Evolutionary conservation across 2,113 vertebrate species (phyloP), one percentile per base, ranked within the genome.

Genomic region (Lutjanus erythropterus): DNA sequence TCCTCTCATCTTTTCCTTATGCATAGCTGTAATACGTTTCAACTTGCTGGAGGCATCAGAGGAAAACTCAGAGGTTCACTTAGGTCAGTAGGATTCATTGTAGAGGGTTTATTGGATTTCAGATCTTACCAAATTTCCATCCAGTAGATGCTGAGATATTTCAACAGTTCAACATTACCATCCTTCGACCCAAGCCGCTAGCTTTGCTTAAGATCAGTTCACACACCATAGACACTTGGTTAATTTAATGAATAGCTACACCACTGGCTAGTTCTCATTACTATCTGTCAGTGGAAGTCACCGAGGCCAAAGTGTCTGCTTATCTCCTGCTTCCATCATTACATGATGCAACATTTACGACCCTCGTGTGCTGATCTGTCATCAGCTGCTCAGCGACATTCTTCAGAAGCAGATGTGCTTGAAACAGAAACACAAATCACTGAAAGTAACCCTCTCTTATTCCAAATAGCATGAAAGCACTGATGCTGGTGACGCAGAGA

Each of bases 371-470:
- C 46, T 55, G 31, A 71, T 62, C 23, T 29, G 11, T 9, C 52
- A 86, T 31, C 59, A 74, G 78, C 41, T 55, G 56, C 46, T 62
- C 0, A 11, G 71, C 7, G 27, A 60, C 72, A 76, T 86, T 83
- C 76, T 77, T 50, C 29, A n/a, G 8, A n/a, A 8, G 21, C 59
- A 58, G 41, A 41, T 35, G 0, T 50, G 41, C 75, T 25, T 59
- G 23, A 69, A 42, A n/a, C 52, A 33, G 23, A 33, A n/a, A 58
- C 46, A 46, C 39, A 47, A 61, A 49, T 61, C 27, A 25, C 29
- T 44, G 5, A 1, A 16, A 41, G 18, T 41, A 21, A 2, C 7
- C 21, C 12, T 27, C 4, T 18, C 4, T 62, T 33, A 18, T 42
- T 58, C 18, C 21, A 21, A 19, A 47, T 8, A 23, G 16, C 73